These are phyloP conservation scores for Cyrtonyx montezumae DNA, from an alignment of 2,113 vertebrate species.

Conservation along the genomic window DNA sequence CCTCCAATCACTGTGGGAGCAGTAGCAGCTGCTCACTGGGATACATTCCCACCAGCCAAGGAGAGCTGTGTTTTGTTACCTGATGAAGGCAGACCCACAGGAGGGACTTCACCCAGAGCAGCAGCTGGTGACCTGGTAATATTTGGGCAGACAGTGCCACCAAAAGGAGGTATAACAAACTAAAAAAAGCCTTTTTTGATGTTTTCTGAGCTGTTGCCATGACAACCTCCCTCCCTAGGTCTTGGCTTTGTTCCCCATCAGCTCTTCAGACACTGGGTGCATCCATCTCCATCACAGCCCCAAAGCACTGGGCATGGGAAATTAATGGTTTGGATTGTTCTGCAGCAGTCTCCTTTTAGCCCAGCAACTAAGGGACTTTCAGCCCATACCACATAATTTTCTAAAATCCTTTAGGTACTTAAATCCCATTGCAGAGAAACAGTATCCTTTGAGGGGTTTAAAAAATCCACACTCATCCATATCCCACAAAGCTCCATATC, in stretches of 20 bases:
- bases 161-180: constrained; percentile 41
- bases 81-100: background rate
- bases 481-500: background rate
- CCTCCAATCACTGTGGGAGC: background rate
- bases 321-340: rapidly evolving
- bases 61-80: background rate
- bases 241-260: background rate
- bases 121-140: background rate
- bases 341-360: background rate
- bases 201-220: background rate
- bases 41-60: background rate
- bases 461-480: too few species aligned
- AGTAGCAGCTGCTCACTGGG: background rate
- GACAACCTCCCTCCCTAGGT: background rate
- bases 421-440: background rate
- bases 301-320: rapidly evolving
- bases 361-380: background rate
- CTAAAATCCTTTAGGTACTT: background rate
- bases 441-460: background rate
- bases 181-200: background rate
- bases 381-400: background rate
- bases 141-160: constrained; percentile 54
- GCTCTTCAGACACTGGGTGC: background rate
- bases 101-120: background rate
- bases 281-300: rapidly evolving